A percentile compares a stretch with the other conserved stretches of the same genome.
Evolutionary conservation across 2,888 invertebrate genomes (phyloP).

Genomic region (Pollenia griseotomentosa): DNA sequence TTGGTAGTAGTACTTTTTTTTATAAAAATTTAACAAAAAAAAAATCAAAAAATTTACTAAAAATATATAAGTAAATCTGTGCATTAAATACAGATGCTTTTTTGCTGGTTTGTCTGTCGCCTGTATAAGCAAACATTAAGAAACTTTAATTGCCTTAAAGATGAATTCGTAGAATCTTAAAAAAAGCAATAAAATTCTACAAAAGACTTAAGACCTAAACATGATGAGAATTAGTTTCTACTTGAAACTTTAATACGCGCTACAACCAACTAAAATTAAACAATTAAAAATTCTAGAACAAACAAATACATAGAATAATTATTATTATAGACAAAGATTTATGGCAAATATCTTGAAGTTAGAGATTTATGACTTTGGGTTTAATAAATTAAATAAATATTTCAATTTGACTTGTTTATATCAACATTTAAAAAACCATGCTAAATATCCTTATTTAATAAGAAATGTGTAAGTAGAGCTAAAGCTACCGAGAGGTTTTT

Average conservation of each 20-base stretch:
- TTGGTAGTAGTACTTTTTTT: constrained; percentile 41
- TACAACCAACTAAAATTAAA: background rate
- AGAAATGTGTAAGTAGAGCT: background rate
- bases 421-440: no score
- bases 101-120: constrained; percentile 6
- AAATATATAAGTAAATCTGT: constrained; percentile 36
- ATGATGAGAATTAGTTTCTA: constrained; percentile 12
- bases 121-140: background rate
- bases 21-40: constrained; percentile 19
- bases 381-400: background rate
- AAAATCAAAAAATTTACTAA: constrained; percentile 27
- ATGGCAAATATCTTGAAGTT: background rate
- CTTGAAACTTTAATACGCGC: constrained; percentile 3
- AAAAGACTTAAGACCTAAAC: constrained; percentile 35
- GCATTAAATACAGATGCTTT: constrained; percentile 52
- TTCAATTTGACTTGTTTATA: no score
- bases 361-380: constrained; percentile 8
- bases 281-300: background rate
- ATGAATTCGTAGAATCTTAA: constrained; percentile 35
- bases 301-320: constrained; percentile 13
- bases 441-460: no score
- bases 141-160: constrained; percentile 55
- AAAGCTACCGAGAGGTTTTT: background rate
- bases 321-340: constrained; percentile 22
- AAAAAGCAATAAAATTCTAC: background rate